These are phyloP conservation scores for Lysiphlebus fabarum DNA, from an alignment of 1,140 invertebrate genomes.

Conservation along the genomic window DNA sequence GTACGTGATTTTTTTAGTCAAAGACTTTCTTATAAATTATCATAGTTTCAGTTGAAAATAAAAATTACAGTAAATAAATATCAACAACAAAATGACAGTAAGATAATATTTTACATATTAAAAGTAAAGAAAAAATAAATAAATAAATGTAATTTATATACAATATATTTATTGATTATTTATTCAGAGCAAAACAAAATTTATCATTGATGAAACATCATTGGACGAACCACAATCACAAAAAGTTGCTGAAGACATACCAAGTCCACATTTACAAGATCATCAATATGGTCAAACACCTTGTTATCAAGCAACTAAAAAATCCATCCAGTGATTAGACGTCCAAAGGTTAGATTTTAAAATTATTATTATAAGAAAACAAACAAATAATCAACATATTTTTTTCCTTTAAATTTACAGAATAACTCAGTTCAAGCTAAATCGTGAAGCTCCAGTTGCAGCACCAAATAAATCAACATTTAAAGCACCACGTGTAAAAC, in stretches of 20 bases:
- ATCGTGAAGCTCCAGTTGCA: conserved; percentile 60
- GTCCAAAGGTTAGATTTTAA: conserved; percentile 47
- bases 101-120: conserved; percentile 21
- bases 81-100: conserved; percentile 52
- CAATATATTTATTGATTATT: conserved; percentile 13
- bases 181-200: conserved; percentile 47
- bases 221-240: conserved; percentile 48
- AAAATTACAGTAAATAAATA: too few relatives aligned
- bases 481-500: conserved; percentile 57
- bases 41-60: too few relatives aligned
- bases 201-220: conserved; percentile 45
- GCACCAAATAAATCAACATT: conserved; percentile 56
- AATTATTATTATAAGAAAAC: too few relatives aligned
- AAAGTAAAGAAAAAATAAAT: not conserved
- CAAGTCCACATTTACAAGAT: conserved; percentile 76
- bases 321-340: conserved; percentile 52
- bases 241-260: conserved; percentile 54
- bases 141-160: conserved; percentile 13
- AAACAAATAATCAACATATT: too few relatives aligned
- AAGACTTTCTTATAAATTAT: too few relatives aligned
- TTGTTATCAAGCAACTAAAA: conserved; percentile 67
- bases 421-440: conserved; percentile 60
- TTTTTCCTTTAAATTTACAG: too few relatives aligned
- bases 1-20: too few relatives aligned
- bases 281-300: conserved; percentile 81